Evolutionary conservation across 1,140 invertebrate species (phyloP), one percentile per base, ranked within the genome.

Genomic region (Euglossa dilemma): DNA sequence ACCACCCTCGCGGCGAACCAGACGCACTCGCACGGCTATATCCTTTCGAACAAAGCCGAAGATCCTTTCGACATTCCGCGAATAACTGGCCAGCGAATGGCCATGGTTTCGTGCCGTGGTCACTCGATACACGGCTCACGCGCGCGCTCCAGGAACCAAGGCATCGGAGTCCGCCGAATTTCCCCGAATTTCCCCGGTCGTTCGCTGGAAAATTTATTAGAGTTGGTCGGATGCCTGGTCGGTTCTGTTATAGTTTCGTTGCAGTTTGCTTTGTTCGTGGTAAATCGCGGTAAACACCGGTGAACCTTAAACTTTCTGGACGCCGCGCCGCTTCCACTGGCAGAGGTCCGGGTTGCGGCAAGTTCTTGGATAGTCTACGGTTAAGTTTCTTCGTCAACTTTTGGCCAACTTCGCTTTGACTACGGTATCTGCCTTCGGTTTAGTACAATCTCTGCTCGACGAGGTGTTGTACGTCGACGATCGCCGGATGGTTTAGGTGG

Each of bases 21-120:
- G 47, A 36, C 57, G 16, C 47, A 61, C 52, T 25, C 70, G 47
- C 45, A 54, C 56, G 64, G 64, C 64, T 61, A 72, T 73, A 76
- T 67, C 54, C 80, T 87, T 71, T 81, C 75, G 54, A 45, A 86
- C 78, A 87, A 87, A 87, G 82, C 67, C 77, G 23, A 54, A 52
- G 69, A 78, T 73, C 52, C 71, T 63, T 25, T 57, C 43, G 63
- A 45, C 83, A 79, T 88, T 88, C 87, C 77, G 66, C 50, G 83
- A 78, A 87, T 88, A 87, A 56, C 74, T 87, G 52, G 70, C 45
- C 28, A 71, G 25, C 50, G 28, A 47, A n/a, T 25, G 52, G 12
- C 9, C 59, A 50, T 56, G 16, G 54, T 80, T 84, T 63, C 72
- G 45, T 77, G 23, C 52, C 74, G 5, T 50, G 50, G 28, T 78